Evolutionary conservation across 2,113 vertebrate species (phyloP).

Genomic region (Hemichromis elongatus): DNA sequence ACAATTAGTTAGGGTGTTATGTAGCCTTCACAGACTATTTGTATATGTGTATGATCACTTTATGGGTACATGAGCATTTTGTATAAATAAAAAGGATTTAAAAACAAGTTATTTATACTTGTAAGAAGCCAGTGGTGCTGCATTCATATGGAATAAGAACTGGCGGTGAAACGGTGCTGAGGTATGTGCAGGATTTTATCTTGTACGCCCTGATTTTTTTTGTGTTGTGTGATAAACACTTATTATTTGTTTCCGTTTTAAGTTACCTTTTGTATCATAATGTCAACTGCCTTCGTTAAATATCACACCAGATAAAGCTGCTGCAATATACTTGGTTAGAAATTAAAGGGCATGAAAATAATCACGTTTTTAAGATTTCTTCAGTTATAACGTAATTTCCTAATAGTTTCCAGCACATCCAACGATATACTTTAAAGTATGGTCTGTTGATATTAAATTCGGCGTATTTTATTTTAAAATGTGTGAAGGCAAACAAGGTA

Average conservation of each 20-base stretch:
- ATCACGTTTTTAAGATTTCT: neutral
- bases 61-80: neutral
- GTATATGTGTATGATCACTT: neutral
- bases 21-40: neutral
- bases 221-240: neutral
- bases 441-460: neutral
- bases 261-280: neutral
- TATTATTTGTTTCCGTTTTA: neutral
- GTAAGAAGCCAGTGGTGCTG: neutral
- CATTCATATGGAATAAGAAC: neutral
- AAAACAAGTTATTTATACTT: neutral
- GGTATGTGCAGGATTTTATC: neutral
- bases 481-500: neutral
- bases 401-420: neutral
- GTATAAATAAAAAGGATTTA: neutral
- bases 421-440: neutral
- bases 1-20: neutral
- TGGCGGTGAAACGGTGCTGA: neutral
- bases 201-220: neutral
- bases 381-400: neutral
- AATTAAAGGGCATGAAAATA: neutral
- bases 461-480: neutral
- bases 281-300: neutral
- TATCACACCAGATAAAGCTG: neutral
- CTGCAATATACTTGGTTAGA: neutral